Evolutionary conservation across 2,888 invertebrate species (phyloP).

Genomic region (Clistopyga incitator): DNA sequence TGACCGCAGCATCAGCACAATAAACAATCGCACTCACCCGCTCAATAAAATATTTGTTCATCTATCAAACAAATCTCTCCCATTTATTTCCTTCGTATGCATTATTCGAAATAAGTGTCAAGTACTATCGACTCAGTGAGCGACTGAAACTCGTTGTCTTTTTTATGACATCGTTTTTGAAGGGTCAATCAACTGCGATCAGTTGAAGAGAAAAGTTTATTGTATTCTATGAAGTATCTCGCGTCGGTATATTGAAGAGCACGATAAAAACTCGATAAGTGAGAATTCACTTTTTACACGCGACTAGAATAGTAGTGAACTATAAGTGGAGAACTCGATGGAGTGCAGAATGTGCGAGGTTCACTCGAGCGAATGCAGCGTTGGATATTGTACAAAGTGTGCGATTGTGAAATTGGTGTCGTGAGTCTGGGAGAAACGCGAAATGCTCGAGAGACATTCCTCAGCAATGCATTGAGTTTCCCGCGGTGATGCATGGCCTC

Average conservation of each 20-base stretch:
- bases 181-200: neutral
- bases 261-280: slow-evolving; percentile 1
- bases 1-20: no score
- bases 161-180: neutral
- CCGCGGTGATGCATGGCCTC: slow-evolving; percentile 59
- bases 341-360: neutral
- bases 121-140: neutral
- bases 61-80: no score
- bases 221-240: neutral
- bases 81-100: no score
- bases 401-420: slow-evolving; percentile 55
- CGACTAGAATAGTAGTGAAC: neutral
- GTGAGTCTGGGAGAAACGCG: slow-evolving; percentile 36
- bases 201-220: neutral
- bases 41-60: no score
- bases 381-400: slow-evolving; percentile 38
- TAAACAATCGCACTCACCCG: no score
- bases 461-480: slow-evolving; percentile 56
- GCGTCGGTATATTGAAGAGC: neutral
- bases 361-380: slow-evolving; percentile 27
- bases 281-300: slow-evolving; percentile 4
- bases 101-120: neutral
- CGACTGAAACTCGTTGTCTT: neutral
- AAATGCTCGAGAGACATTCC: slow-evolving; percentile 42
- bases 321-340: slow-evolving; percentile 24